These are phyloP conservation scores for Vireo altiloquus DNA, from an alignment of 2,113 vertebrate genomes.

Conservation along the genomic window DNA sequence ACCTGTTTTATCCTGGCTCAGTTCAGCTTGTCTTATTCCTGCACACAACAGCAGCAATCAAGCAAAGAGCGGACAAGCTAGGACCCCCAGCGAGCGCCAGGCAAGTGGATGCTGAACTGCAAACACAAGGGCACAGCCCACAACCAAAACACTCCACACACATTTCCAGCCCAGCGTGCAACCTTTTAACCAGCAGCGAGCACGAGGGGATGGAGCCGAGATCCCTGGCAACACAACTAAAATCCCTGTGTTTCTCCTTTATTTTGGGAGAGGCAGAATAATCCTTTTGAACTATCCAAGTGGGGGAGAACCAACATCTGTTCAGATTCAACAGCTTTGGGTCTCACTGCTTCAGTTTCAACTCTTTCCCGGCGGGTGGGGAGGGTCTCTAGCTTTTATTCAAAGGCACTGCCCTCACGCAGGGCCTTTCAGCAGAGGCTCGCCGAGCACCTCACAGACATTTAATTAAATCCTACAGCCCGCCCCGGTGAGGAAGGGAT, in stretches of 20 bases:
- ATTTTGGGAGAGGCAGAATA: conserved; percentile 27
- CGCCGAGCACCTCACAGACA: not conserved
- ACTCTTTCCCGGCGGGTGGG: not conserved
- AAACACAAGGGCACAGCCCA: not conserved
- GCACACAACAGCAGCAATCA: not conserved
- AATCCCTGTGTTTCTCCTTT: not conserved
- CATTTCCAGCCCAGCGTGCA: conserved; percentile 15
- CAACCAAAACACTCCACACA: not conserved
- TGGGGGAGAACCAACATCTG: not conserved
- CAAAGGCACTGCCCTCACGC: not conserved
- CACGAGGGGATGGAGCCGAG: not conserved
- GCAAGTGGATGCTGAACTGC: conserved; percentile 13
- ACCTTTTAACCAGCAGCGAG: conserved; percentile 32
- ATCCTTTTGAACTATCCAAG: conserved; percentile 52
- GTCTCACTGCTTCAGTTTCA: conserved; percentile 19
- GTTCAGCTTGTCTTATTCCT: not conserved
- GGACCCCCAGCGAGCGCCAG: fast-evolving
- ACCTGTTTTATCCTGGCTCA: not conserved
- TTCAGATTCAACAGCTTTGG: conserved; percentile 14
- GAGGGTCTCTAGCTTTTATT: conserved; percentile 24
- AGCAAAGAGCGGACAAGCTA: not conserved
- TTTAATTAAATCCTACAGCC: conserved; percentile 22
- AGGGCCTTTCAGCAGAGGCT: conserved; percentile 8
- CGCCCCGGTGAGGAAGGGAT: not conserved
- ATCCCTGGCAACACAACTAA: not conserved